Evolutionary conservation across 2,797 vertebrate genomes (phyloP).

Genomic region (Phylloscopus collybita): DNA sequence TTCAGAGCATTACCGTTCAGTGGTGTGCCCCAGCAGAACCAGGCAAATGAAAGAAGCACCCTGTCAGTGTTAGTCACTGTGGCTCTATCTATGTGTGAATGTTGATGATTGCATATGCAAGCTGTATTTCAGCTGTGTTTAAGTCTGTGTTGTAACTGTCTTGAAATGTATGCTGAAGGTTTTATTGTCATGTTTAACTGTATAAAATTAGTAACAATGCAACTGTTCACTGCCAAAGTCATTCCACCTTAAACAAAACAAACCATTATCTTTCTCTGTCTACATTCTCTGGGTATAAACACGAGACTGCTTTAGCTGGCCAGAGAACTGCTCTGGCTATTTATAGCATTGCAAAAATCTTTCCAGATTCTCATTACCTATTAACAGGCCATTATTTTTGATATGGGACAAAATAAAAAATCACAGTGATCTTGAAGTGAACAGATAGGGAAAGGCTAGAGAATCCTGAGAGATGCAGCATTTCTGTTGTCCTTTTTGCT

Average conservation of each 20-base stretch:
- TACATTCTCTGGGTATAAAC: not conserved
- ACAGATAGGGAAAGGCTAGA: not conserved
- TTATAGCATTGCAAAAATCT: not conserved
- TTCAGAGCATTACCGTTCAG: not conserved
- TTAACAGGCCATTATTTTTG: not conserved
- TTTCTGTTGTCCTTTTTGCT: not conserved
- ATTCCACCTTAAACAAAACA: slow-evolving; percentile 47
- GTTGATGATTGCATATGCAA: not conserved
- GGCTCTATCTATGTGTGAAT: rapidly evolving
- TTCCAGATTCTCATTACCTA: not conserved
- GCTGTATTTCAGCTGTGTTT: not conserved
- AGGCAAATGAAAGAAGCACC: not conserved
- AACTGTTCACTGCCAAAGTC: not conserved
- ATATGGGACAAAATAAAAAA: not conserved
- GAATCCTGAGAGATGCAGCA: not conserved
- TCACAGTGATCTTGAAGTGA: not conserved
- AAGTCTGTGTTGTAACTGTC: not conserved
- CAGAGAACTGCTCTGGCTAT: not conserved
- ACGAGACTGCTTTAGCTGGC: slow-evolving; percentile 8
- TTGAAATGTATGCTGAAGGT: not conserved
- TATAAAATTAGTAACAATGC: not conserved
- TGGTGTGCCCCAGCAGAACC: not conserved
- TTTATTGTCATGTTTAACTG: not conserved
- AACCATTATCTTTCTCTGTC: slow-evolving; percentile 2
- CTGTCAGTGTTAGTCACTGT: not conserved